A percentile compares a stretch with the other conserved stretches of the same genome.
These are phyloP conservation scores for Epinotia bilunana DNA, from an alignment of 2,888 invertebrate species.

Conservation along the genomic window DNA sequence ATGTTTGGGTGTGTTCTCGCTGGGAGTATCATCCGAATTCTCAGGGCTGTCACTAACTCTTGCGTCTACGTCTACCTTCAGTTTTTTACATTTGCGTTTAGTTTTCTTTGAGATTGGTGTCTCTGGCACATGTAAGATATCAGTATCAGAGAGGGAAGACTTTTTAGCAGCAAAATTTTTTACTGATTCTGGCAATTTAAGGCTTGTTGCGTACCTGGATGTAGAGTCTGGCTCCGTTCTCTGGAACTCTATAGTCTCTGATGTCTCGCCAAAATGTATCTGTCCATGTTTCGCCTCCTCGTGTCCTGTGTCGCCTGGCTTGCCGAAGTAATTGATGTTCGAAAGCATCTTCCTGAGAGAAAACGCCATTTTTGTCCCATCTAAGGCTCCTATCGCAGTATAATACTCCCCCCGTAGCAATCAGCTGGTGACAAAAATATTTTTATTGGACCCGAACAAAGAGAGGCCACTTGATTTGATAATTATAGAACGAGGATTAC, in stretches of 20 bases:
- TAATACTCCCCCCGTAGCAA: conserved; percentile 24
- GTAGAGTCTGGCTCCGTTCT: conserved; percentile 71
- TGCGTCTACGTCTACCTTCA: conserved; percentile 72
- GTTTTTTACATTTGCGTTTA: conserved; percentile 63
- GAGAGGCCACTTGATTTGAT: conserved; percentile 7
- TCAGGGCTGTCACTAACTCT: conserved; percentile 60
- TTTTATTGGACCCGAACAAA: conserved; percentile 36
- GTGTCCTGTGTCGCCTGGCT: conserved; percentile 58
- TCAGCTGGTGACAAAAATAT: conserved; percentile 42
- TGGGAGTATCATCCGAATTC: conserved; percentile 49
- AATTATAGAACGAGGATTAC: conserved; percentile 22
- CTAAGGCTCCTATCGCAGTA: conserved; percentile 25
- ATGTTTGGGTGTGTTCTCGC: conserved; percentile 77
- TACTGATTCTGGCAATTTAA: conserved; percentile 62
- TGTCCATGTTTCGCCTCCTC: conserved; percentile 43
- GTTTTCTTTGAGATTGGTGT: conserved; percentile 50
- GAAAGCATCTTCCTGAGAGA: conserved; percentile 76
- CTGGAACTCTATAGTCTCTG: conserved; percentile 58
- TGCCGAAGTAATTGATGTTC: conserved; percentile 76
- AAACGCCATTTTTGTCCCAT: conserved; percentile 70
- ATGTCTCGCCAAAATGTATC: conserved; percentile 50
- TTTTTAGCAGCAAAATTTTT: conserved; percentile 66
- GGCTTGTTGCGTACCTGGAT: conserved; percentile 60
- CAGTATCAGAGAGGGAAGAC: conserved; percentile 73
- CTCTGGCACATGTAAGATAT: conserved; percentile 58